phyloP scores from a whole-genome alignment of 2,797 vertebrate genomes.

The Cyclopterus lumpus region DNA sequence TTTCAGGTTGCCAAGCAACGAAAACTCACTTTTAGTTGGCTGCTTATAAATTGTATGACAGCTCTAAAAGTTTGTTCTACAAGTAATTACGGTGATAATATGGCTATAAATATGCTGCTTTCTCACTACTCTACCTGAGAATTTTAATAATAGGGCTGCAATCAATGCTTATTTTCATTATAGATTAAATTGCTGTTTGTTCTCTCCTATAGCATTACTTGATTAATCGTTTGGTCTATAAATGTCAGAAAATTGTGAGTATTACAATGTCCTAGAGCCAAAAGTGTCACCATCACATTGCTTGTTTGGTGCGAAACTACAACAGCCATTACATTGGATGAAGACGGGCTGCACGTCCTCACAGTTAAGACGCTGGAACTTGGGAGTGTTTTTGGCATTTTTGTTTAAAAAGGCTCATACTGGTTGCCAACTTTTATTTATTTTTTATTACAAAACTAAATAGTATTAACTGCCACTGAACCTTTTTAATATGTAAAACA shows the following conservation, averaged over 20 bases:
- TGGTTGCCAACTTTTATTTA: neutral
- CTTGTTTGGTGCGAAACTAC: neutral
- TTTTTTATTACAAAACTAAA: neutral
- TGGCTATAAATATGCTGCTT: constrained; percentile 31
- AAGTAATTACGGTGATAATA: constrained; percentile 51
- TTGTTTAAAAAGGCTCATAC: neutral
- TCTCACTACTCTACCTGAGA: neutral
- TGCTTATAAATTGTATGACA: constrained; percentile 37
- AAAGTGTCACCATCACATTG: neutral
- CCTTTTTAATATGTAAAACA: neutral
- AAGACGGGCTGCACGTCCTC: neutral
- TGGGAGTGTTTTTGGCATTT: neutral
- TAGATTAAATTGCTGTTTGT: neutral
- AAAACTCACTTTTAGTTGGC: constrained; percentile 43
- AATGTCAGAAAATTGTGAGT: neutral
- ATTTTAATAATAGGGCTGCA: neutral
- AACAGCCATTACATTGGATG: neutral
- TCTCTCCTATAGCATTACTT: neutral
- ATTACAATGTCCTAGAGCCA: neutral
- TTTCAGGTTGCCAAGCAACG: constrained; percentile 69
- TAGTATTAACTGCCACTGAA: neutral
- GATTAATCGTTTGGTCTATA: neutral
- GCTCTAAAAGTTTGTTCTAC: constrained; percentile 48
- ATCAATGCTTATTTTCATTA: neutral
- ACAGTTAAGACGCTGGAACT: neutral